Evolutionary conservation across 2,797 vertebrate genomes (phyloP), one percentile per base, ranked within the genome.

Genomic region (Poecile montanus): DNA sequence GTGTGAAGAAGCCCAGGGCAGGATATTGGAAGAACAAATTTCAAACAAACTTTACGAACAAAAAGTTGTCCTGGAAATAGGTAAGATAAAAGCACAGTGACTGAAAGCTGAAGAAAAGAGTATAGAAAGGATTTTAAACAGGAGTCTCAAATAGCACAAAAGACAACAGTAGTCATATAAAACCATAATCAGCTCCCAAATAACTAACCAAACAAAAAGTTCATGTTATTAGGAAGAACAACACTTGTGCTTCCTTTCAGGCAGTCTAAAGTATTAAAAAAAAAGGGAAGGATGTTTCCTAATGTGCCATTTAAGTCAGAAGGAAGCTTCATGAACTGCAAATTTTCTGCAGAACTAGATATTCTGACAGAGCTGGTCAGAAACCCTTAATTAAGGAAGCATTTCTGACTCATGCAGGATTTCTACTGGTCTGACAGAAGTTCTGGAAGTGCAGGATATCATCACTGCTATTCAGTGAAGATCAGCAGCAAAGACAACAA

Each of bases 301-400:
- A 60, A 76, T 27, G 26, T 27, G 34, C 53, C 47, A 26, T 44
- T 92, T 63, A 34, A 25, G 22, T 83, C 72, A 89, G 63, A 42
- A 84, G 20, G 29, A 74, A 32, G 13, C 54, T 84, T 90, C n/a
- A 38, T 38, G 62, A 85, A 68, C 73, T 61, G 57, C 53, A 56
- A 5, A 50, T 94, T 47, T 82, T 19, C 80, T 92, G 60, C 74
- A 79, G 74, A 61, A 73, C 74, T 50, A 56, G 61, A 67, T 73
- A 90, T 74, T 77, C 77, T 79, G 71, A 62, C 73, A 91, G 75
- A 94, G 54, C 66, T 90, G 62, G 40, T 72, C 79, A 96, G 82
- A 92, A 94, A 84, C 56, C 58, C 29, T 54, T 44, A 53, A 71
- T 44, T 80, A 93, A 53, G 53, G 36, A 70, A 84, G 32, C 74